These are phyloP conservation scores for Mesochorus sp. DNA, from an alignment of 2,888 invertebrate species.

Conservation along the genomic window DNA sequence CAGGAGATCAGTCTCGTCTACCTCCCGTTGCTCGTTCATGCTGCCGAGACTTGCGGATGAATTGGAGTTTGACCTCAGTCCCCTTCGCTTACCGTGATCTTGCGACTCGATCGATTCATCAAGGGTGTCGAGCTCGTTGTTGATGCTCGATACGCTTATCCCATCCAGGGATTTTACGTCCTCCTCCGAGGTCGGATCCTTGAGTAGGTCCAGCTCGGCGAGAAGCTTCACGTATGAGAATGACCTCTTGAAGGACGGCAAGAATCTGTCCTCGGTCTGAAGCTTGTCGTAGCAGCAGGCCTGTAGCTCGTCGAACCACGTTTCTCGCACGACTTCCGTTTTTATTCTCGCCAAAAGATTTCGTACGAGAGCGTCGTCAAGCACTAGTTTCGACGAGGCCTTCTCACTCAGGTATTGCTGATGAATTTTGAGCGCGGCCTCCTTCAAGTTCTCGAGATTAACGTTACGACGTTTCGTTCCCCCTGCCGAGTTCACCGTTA, in stretches of 20 bases:
- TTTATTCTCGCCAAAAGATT: constrained; percentile 85
- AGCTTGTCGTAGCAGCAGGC: constrained; percentile 86
- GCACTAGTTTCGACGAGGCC: constrained; percentile 85
- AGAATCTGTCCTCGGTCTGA: constrained; percentile 85
- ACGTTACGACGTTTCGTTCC: constrained; percentile 72
- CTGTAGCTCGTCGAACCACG: constrained; percentile 94
- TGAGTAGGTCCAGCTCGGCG: constrained; percentile 88
- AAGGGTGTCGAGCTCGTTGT: constrained; percentile 76
- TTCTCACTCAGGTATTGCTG: constrained; percentile 91
- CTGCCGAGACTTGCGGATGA: constrained; percentile 71
- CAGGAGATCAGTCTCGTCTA: constrained; percentile 64
- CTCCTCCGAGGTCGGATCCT: constrained; percentile 84
- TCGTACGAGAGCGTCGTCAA: constrained; percentile 86
- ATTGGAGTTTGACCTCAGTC: constrained; percentile 67
- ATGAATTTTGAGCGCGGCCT: constrained; percentile 89
- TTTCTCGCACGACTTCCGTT: constrained; percentile 86
- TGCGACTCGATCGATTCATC: constrained; percentile 71
- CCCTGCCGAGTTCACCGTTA: constrained; percentile 48
- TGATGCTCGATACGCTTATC: constrained; percentile 83
- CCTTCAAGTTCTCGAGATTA: constrained; percentile 83
- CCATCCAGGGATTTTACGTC: constrained; percentile 84
- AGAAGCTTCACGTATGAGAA: constrained; percentile 87
- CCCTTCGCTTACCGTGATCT: constrained; percentile 65
- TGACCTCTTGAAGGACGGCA: constrained; percentile 87
- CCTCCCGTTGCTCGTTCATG: constrained; percentile 64